phyloP scores from a whole-genome alignment of 2,888 invertebrate genomes.

The Nemoura dubitans region DNA sequence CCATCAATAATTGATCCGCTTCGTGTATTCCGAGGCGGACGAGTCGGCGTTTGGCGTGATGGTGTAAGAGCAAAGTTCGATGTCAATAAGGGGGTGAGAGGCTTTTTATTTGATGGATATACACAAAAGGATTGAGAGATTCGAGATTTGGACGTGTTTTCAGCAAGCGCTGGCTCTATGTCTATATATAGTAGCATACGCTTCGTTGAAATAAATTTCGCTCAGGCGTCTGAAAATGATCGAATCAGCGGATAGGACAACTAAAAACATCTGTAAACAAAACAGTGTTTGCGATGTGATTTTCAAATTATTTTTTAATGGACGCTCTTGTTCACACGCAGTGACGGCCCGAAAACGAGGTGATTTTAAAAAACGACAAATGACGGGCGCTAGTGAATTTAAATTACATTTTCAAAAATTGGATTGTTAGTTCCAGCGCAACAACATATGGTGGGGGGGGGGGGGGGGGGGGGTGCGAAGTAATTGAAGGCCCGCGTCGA shows the following conservation, averaged over 20 bases:
- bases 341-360: neutral
- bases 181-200: neutral
- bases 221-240: neutral
- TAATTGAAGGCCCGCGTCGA: neutral
- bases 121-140: neutral
- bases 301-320: conserved; percentile 5
- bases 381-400: neutral
- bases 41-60: neutral
- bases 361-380: conserved; percentile 1
- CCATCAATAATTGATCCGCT: neutral
- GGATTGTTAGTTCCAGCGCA: neutral
- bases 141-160: neutral
- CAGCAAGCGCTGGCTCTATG: neutral
- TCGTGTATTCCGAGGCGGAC: too few species aligned
- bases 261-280: neutral
- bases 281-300: neutral
- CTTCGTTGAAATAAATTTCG: neutral
- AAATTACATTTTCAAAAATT: conserved; percentile 5
- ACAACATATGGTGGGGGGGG: too few species aligned
- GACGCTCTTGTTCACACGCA: neutral
- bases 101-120: neutral
- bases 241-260: neutral
- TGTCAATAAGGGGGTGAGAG: neutral
- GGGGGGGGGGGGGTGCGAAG: neutral
- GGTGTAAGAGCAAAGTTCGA: neutral